These are phyloP conservation scores for Acronicta aceris DNA, from an alignment of 2,888 invertebrate genomes.

Conservation along the genomic window DNA sequence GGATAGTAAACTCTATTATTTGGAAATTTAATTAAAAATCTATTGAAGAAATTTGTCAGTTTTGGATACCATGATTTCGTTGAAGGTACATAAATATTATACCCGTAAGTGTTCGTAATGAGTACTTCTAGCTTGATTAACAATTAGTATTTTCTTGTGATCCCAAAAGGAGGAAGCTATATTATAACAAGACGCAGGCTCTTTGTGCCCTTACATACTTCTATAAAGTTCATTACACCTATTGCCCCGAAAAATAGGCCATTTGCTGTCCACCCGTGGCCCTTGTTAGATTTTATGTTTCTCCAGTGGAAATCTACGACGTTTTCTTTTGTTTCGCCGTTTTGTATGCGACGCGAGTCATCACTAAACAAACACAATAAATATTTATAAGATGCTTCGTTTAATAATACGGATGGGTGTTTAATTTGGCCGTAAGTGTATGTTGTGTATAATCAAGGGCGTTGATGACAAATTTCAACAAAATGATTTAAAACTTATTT, in stretches of 20 bases:
- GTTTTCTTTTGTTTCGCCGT: slow-evolving; percentile 39
- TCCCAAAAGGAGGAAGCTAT: background rate
- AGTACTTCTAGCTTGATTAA: no score
- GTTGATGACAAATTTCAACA: background rate
- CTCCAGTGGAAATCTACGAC: slow-evolving; percentile 32
- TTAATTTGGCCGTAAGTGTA: slow-evolving; percentile 18
- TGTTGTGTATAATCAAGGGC: slow-evolving; percentile 8
- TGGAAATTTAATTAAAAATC: no score
- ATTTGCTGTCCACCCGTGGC: slow-evolving; percentile 11
- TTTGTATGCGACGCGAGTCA: slow-evolving; percentile 33
- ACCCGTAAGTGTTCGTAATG: no score
- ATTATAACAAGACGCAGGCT: background rate
- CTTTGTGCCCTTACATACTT: background rate
- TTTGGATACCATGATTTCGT: no score
- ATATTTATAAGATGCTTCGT: slow-evolving; percentile 43
- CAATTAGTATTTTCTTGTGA: no score
- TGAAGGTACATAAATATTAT: no score
- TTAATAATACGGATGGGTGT: slow-evolving; percentile 12
- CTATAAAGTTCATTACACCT: slow-evolving; percentile 41
- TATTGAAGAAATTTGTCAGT: no score
- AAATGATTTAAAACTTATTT: background rate
- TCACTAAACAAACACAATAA: slow-evolving; percentile 31
- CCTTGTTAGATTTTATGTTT: slow-evolving; percentile 51
- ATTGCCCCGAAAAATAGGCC: slow-evolving; percentile 28
- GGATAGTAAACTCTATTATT: no score